These are phyloP conservation scores for Drosophila hamatofila DNA, from an alignment of 2,888 invertebrate species.

Conservation along the genomic window DNA sequence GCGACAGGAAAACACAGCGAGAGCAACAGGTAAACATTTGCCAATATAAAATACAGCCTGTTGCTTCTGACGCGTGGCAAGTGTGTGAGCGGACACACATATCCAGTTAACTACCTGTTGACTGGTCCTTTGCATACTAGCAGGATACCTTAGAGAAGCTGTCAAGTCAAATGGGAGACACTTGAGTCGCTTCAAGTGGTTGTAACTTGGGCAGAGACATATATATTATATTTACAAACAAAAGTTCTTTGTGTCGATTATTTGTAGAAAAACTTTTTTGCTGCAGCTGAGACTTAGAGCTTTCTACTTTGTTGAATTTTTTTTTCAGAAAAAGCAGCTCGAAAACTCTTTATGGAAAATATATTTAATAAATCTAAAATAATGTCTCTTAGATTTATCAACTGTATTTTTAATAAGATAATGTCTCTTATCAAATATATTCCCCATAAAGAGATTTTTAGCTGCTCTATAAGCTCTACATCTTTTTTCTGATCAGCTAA, in stretches of 20 bases:
- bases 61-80: conserved; percentile 60
- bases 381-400: too few relatives aligned
- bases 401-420: too few relatives aligned
- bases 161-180: background rate
- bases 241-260: background rate
- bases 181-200: background rate
- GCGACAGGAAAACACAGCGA: conserved; percentile 64
- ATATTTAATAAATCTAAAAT: too few relatives aligned
- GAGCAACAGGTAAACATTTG: conserved; percentile 76
- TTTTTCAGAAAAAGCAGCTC: background rate
- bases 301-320: too few relatives aligned
- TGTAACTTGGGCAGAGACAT: too few relatives aligned
- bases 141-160: background rate
- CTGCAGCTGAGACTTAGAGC: background rate
- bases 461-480: too few relatives aligned
- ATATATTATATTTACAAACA: background rate
- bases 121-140: conserved; percentile 20
- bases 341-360: too few relatives aligned
- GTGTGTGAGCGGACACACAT: conserved; percentile 31
- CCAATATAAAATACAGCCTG: conserved; percentile 51
- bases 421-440: too few relatives aligned
- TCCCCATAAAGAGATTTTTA: too few relatives aligned
- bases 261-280: background rate
- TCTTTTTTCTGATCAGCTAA: background rate
- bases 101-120: conserved; percentile 44